Evolutionary conservation across 2,113 vertebrate genomes (phyloP).

Genomic region (Trochalopteron elliotii): DNA sequence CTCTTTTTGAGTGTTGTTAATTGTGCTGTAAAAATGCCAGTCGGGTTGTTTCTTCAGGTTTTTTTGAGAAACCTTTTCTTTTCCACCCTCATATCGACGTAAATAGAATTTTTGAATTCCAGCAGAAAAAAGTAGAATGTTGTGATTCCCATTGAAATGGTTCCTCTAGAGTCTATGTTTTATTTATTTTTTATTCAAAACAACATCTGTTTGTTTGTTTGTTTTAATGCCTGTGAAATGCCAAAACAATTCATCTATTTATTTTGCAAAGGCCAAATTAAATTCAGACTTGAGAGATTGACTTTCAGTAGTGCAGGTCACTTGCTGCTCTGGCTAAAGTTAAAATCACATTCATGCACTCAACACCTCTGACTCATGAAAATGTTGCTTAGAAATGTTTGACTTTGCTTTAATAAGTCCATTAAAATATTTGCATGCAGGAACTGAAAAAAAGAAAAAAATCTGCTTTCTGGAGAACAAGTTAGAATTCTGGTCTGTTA

Average conservation of each 20-base stretch:
- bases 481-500: background rate
- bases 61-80: background rate
- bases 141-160: background rate
- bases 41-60: background rate
- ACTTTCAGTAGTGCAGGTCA: slow-evolving; percentile 15
- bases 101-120: background rate
- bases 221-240: background rate
- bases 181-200: slow-evolving; percentile 45
- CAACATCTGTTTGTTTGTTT: slow-evolving; percentile 54
- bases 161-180: background rate
- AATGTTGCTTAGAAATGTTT: background rate
- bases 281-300: background rate
- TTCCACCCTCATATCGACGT: background rate
- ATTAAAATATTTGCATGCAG: background rate
- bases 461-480: background rate
- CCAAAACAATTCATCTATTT: slow-evolving; percentile 24
- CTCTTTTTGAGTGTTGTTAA: background rate
- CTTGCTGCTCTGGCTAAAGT: background rate
- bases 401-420: background rate
- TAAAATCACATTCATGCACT: slow-evolving; percentile 21
- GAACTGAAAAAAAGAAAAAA: background rate
- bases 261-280: background rate
- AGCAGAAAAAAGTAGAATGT: background rate
- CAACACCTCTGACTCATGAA: background rate
- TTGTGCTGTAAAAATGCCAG: background rate